Base-by-base conservation (phyloP, 2,888 invertebrate species). In the Pachliopta kotzebuea region DNA sequence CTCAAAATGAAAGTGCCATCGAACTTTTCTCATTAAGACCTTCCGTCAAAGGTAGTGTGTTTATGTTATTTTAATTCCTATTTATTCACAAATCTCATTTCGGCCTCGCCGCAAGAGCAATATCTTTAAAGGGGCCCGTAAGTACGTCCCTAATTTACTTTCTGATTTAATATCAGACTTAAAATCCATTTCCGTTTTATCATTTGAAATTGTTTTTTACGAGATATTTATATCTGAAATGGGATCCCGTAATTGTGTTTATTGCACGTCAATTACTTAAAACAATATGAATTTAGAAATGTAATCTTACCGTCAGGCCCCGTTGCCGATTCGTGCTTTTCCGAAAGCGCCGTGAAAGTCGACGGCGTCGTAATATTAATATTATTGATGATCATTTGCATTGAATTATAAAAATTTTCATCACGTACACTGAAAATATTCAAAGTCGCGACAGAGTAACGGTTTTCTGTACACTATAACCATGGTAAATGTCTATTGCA, bases 1-100 rank as follows among this genome's bases (percentile, higher is more conserved):
- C 83, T 88, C 71, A 84, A 86, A 88, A 88, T 86, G 85, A 83
- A 85, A 89, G 88, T 86, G 83, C 85, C 81, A 88, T 87, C 82
- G 82, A 91, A 90, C 85, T 91, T 91, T 90, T 90, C 89, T 90
- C 90, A 90, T 91, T 90, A 91, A 90, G 84, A 83, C 78, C 84
- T 85, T 80, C 83, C 85, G 82, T 88, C 86, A 88, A 88, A 89
- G 88, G 88, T 89, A 70, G 74, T 75, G 83, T 88, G 84, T 87
- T 89, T 89, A 88, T 84, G 81, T 87, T 88, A 88, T 89, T 89
- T 89, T 85, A 85, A 86, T 84, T 83, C 70, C 72, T 72, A 75
- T 83, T 85, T 81, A 77, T 77, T 77, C 76, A 75, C 78, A 84
- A 85, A 84, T 81, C 80, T 79, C 78, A 82, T 81, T 84, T 53